Evolutionary conservation across 2,888 invertebrate genomes (phyloP).

Genomic region (Zonitis immaculata): DNA sequence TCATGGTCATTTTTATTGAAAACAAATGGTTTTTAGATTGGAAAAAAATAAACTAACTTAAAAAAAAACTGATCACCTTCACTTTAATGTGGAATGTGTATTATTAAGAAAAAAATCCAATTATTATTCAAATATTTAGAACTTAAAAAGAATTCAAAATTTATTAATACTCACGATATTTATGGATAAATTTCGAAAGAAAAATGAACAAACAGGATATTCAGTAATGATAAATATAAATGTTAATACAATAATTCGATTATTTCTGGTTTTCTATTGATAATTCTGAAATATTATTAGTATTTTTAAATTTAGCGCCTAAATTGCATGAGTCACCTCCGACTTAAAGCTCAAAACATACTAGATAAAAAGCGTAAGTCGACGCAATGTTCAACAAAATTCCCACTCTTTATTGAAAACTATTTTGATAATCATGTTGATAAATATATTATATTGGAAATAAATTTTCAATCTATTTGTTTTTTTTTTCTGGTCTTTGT

Average conservation of each 20-base stretch:
- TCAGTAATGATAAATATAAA: not conserved
- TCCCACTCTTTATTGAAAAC: too few species aligned
- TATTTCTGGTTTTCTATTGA: not conserved
- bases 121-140: not conserved
- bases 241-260: not conserved
- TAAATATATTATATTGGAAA: too few species aligned
- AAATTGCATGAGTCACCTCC: too few species aligned
- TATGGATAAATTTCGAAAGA: not conserved
- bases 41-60: not conserved
- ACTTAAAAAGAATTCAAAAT: too few species aligned
- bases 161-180: not conserved
- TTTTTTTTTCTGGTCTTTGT: too few species aligned
- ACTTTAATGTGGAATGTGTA: slow-evolving; percentile 9
- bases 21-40: not conserved
- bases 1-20: slow-evolving; percentile 28
- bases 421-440: too few species aligned
- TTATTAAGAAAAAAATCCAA: not conserved
- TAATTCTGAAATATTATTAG: too few species aligned
- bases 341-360: too few species aligned
- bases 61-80: slow-evolving; percentile 11
- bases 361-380: too few species aligned
- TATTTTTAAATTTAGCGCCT: too few species aligned
- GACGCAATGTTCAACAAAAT: too few species aligned
- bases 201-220: not conserved
- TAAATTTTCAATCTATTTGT: too few species aligned